These are phyloP conservation scores for Caloenas nicobarica DNA, from an alignment of 2,113 vertebrate genomes.

Conservation along the genomic window DNA sequence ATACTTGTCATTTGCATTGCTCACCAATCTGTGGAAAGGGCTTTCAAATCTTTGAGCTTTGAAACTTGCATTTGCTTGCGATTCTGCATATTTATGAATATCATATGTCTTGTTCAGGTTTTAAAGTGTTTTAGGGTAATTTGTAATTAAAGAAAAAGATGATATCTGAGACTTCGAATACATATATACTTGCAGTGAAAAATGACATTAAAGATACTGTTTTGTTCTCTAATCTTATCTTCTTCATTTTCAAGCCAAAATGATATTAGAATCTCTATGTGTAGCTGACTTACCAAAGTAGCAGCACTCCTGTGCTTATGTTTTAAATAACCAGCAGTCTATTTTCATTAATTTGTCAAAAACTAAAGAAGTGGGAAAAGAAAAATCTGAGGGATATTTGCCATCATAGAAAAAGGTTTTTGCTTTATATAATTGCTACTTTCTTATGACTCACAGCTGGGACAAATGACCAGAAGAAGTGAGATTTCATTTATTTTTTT, in stretches of 20 bases:
- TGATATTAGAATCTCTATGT: not conserved
- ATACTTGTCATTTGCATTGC: not conserved
- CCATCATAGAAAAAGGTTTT: not conserved
- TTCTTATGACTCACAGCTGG: not conserved
- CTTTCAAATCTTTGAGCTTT: not conserved
- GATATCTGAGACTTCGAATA: slow-evolving; percentile 1
- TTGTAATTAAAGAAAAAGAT: slow-evolving; percentile 42
- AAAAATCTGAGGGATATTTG: not conserved
- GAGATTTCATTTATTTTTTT: not conserved
- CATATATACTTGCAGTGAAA: not conserved
- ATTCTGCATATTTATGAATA: slow-evolving; percentile 1
- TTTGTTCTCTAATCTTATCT: slow-evolving; percentile 25
- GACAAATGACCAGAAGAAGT: not conserved
- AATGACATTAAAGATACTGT: slow-evolving; percentile 28
- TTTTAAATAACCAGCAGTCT: not conserved
- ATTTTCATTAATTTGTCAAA: slow-evolving; percentile 22
- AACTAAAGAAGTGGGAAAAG: not conserved
- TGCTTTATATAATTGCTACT: not conserved
- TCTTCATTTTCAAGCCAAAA: slow-evolving; percentile 32
- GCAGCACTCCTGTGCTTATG: not conserved
- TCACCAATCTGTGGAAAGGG: not conserved
- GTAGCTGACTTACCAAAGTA: not conserved
- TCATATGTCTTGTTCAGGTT: not conserved
- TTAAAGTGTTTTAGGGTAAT: not conserved
- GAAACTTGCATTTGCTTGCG: slow-evolving; percentile 12